Conservation (phyloP, 2,888 invertebrate genomes). For the Crepidodera aurea region DNA sequence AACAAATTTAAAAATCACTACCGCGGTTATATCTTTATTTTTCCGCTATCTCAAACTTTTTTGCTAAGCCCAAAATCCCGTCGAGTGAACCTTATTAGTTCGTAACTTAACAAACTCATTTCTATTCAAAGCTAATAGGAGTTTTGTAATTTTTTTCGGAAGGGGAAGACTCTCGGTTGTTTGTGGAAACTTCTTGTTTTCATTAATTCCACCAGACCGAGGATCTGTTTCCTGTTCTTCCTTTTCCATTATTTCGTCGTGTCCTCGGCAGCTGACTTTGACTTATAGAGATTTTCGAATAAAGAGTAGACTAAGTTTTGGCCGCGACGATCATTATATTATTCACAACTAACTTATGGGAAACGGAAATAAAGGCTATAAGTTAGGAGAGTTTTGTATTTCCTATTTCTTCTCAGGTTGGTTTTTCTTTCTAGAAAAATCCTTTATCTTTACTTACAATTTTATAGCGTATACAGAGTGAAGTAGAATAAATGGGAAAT, state of each 20-base stretch:
- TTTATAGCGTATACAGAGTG: too few species aligned
- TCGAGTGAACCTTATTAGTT: neutral
- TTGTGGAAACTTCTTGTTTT: conserved; percentile 20
- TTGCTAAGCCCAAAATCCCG: too few species aligned
- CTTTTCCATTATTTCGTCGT: conserved; percentile 7
- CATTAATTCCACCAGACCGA: conserved; percentile 16
- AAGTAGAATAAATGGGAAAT: too few species aligned
- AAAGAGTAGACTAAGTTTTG: neutral
- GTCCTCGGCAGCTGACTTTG: conserved; percentile 19
- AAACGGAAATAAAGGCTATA: too few species aligned
- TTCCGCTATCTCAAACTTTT: too few species aligned
- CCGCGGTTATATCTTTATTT: too few species aligned
- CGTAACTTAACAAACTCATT: conserved; percentile 18
- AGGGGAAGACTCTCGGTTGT: conserved; percentile 10
- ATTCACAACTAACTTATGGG: neutral
- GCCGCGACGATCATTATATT: neutral
- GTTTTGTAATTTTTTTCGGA: conserved; percentile 12
- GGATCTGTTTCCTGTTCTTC: conserved; percentile 10
- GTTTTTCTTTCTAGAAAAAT: too few species aligned
- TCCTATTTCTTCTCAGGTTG: too few species aligned
- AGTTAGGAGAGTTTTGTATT: too few species aligned
- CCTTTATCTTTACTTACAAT: too few species aligned
- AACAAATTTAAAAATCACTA: too few species aligned
- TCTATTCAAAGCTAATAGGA: conserved; percentile 25
- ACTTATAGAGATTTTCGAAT: conserved; percentile 10